These are phyloP conservation scores for Merops nubicus DNA, from an alignment of 2,113 vertebrate genomes.

Conservation along the genomic window DNA sequence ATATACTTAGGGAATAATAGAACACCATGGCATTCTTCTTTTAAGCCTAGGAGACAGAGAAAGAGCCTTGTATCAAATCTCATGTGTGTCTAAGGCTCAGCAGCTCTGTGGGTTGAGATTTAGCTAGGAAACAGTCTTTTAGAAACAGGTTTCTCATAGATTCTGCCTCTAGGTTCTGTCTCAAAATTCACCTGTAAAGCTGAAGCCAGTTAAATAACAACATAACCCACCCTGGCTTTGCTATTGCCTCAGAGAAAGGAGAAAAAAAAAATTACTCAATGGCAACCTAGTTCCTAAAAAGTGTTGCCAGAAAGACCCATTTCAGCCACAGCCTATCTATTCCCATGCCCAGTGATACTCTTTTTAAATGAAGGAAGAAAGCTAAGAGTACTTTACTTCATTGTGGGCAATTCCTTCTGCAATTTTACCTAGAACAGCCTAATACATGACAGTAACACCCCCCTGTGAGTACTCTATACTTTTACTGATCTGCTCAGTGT, in stretches of 20 bases:
- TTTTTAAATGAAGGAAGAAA: neutral
- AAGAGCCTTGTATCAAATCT: slow-evolving; percentile 29
- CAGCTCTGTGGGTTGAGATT: slow-evolving; percentile 19
- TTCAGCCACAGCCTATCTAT: neutral
- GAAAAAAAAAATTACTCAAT: neutral
- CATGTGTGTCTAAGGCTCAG: slow-evolving; percentile 22
- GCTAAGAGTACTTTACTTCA: neutral
- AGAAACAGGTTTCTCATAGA: neutral
- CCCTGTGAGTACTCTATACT: neutral
- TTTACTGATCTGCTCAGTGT: neutral
- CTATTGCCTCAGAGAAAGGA: neutral
- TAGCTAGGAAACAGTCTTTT: neutral
- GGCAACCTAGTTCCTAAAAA: neutral
- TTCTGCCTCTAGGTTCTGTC: neutral
- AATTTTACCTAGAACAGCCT: neutral
- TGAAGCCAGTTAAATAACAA: neutral
- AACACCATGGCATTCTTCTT: slow-evolving; percentile 30
- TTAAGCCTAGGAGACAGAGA: neutral
- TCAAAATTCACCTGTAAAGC: slow-evolving; percentile 4
- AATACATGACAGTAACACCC: neutral
- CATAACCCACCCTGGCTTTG: neutral
- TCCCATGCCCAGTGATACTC: neutral
- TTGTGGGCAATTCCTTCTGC: neutral
- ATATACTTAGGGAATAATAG: slow-evolving; percentile 1
- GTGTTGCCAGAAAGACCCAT: neutral